phyloP scores from a whole-genome alignment of 2,888 invertebrate genomes.

The Noctua janthe region DNA sequence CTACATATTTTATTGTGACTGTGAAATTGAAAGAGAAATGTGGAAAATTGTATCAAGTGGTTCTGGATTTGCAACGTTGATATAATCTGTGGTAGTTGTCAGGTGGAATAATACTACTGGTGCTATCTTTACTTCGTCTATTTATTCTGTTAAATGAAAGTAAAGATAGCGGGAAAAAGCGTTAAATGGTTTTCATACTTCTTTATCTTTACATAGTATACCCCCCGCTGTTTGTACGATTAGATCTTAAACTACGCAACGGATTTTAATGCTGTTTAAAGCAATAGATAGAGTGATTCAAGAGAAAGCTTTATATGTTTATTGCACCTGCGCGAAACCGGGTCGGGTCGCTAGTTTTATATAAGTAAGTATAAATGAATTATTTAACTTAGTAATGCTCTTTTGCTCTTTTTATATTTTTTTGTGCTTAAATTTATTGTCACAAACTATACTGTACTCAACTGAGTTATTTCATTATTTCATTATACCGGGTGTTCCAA shows the following conservation, averaged over 20 bases:
- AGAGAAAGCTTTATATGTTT: too few species aligned
- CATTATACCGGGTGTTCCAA: too few species aligned
- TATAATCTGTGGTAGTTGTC: neutral
- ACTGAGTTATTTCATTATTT: neutral
- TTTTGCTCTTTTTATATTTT: neutral
- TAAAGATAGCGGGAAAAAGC: neutral
- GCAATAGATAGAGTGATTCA: too few species aligned
- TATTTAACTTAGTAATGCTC: neutral
- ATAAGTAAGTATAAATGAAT: neutral
- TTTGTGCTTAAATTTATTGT: neutral
- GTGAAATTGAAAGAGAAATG: constrained; percentile 52
- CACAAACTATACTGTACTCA: too few species aligned
- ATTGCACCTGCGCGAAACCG: too few species aligned
- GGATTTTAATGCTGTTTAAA: too few species aligned
- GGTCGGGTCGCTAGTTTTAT: neutral
- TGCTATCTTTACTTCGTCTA: too few species aligned
- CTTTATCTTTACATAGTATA: too few species aligned
- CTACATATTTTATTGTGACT: constrained; percentile 65
- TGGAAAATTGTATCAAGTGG: constrained; percentile 36
- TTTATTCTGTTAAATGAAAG: neutral
- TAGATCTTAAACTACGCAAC: too few species aligned
- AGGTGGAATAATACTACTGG: neutral
- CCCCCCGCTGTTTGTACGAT: too few species aligned
- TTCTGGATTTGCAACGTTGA: constrained; percentile 24
- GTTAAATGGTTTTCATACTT: neutral